These are phyloP conservation scores for Tenebrio molitor DNA, from an alignment of 1,140 invertebrate species.

Conservation along the genomic window DNA sequence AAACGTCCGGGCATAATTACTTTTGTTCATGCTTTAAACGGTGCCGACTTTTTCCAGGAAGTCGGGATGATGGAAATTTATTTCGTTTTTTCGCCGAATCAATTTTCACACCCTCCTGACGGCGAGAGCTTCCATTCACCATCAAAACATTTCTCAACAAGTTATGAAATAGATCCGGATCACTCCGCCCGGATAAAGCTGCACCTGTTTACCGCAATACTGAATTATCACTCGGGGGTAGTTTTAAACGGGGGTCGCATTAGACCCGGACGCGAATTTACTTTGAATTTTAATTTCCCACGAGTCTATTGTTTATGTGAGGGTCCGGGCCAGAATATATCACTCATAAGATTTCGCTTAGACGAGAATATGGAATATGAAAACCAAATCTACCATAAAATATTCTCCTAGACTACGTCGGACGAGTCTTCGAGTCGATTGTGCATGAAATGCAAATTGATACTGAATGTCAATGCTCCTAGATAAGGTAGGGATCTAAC, in stretches of 20 bases:
- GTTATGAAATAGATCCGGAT: neutral
- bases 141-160: neutral
- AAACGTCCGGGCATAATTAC: conserved; percentile 31
- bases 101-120: neutral
- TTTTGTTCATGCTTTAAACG: conserved; percentile 18
- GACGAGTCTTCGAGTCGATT: conserved; percentile 45
- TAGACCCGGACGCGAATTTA: conserved; percentile 22
- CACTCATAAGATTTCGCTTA: conserved; percentile 28
- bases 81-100: conserved; percentile 1
- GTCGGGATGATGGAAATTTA: conserved; percentile 10
- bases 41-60: conserved; percentile 9
- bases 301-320: conserved; percentile 41
- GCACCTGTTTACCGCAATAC: too few relatives aligned
- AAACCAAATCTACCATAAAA: conserved; percentile 37
- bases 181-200: too few relatives aligned
- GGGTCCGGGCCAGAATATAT: neutral
- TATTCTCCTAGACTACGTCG: conserved; percentile 30
- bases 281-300: conserved; percentile 45
- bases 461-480: conserved; percentile 47
- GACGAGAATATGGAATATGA: conserved; percentile 22
- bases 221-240: conserved; percentile 4
- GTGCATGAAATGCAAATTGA: conserved; percentile 51
- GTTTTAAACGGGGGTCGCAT: conserved; percentile 23
- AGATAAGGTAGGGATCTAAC: conserved; percentile 41
- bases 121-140: conserved; percentile 2